Conservation (phyloP, 2,113 vertebrate species). For the Myrmecophaga tridactyla region DNA sequence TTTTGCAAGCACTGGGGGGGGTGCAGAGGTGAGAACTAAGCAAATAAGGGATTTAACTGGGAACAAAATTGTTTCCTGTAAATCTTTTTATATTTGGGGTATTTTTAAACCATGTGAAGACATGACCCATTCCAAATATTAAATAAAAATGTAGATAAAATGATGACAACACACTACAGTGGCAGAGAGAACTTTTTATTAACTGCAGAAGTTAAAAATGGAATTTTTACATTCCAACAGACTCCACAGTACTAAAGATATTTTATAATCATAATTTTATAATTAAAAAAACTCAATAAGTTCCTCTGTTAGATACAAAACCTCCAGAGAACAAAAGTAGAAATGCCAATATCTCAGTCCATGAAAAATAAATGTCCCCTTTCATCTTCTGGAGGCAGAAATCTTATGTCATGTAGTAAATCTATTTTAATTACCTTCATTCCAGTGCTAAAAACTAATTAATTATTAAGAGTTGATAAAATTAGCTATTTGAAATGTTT, state of each 20-base stretch:
- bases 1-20: neutral
- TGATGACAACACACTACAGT: neutral
- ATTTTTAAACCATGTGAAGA: conserved; percentile 22
- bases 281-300: neutral
- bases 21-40: neutral
- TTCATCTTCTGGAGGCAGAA: conserved; percentile 50
- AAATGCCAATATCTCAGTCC: conserved; percentile 27
- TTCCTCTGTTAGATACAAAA: conserved; percentile 47
- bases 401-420: conserved; percentile 4
- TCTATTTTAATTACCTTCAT: conserved; percentile 65
- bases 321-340: conserved; percentile 7
- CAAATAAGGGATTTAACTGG: neutral
- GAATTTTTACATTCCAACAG: neutral
- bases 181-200: neutral
- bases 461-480: conserved; percentile 55
- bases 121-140: neutral
- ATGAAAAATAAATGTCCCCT: conserved; percentile 50
- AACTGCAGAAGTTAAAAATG: conserved; percentile 35
- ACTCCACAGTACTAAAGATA: conserved; percentile 10
- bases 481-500: conserved; percentile 57
- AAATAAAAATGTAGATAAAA: conserved; percentile 43
- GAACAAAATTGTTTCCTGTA: neutral
- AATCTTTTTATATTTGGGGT: neutral
- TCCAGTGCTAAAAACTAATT: conserved; percentile 54
- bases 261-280: conserved; percentile 46